Conservation (phyloP, 2,888 invertebrate genomes). For the Cephalotes varians region DNA sequence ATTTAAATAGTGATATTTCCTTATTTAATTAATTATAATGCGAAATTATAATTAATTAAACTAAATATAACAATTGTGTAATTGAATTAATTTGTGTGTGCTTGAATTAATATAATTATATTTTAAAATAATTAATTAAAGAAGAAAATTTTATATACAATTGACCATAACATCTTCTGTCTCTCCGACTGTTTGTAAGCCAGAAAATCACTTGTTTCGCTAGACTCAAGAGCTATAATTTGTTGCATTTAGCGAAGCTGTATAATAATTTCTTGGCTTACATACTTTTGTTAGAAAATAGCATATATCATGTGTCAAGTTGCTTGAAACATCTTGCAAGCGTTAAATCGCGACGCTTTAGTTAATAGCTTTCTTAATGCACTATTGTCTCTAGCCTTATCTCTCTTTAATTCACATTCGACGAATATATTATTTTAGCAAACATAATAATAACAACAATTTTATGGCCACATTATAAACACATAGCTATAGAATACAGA, state of each 20-base stretch:
- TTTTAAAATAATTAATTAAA: constrained; percentile 10
- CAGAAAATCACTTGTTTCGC: not conserved
- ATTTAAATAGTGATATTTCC: not conserved
- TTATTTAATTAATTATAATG: constrained; percentile 15
- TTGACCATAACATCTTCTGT: constrained; percentile 1
- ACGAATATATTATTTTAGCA: constrained; percentile 35
- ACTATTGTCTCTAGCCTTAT: not conserved
- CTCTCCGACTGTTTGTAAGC: not conserved
- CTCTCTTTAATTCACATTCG: not conserved
- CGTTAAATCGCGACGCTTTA: not conserved
- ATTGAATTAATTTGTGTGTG: too few species aligned
- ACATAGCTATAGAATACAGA: constrained; percentile 14
- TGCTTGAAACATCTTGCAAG: not conserved
- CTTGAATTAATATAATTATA: constrained; percentile 10
- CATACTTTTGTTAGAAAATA: not conserved
- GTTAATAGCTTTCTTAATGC: not conserved
- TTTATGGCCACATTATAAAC: constrained; percentile 31
- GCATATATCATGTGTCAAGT: not conserved
- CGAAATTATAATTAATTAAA: constrained; percentile 10
- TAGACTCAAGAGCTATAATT: not conserved
- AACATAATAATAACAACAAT: constrained; percentile 48
- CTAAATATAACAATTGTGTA: not conserved
- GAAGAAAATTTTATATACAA: not conserved
- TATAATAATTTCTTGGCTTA: not conserved
- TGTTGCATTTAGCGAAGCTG: not conserved